Base-by-base conservation (phyloP, 2,797 vertebrate species). In the Dipus sagitta region DNA sequence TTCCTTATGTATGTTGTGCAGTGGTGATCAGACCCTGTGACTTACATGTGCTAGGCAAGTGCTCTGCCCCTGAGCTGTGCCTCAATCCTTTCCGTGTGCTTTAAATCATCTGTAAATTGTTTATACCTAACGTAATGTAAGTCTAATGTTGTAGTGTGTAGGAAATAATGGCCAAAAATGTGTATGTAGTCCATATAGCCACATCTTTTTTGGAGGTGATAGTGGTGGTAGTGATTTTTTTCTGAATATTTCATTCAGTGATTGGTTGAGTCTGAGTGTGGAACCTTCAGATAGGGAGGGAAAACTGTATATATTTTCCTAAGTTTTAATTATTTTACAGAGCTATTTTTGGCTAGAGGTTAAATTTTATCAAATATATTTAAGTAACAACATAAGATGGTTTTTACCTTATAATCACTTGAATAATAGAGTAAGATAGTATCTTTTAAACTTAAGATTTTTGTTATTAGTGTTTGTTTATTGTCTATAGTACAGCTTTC, bases 391-490 rank as follows among this genome's bases (percentile, higher is more conserved):
- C 47, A 52, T 71, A 20, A 42, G 6, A 10, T 26, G 65, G 80
- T 96, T 96, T 93, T 87, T 52, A 72, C 58, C 24, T 34, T 62
- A 24, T 15, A 26, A 28, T 92, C 89, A 83, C 6, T 86, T 75
- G 79, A 85, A 60, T 90, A 84, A 90, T 80, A 88, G n/a, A 93
- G 71, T 80, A 64, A 85, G 38, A 21, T 47, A 42, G 52, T 86
- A 76, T 58, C 54, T 14, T 54, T 10, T 85, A 92, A 84, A 79
- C 78, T 64, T 77, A 60, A 92, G 52, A n/a, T 28, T 96, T 96
- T 90, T 84, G n/a, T 87, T 71, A 58, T 77, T 87, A 28, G 28
- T 83, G 83, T 80, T 89, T 88, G 38, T 83, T 68, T 64, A 47
- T 11, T 84, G 34, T 83, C 26, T 83, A 3, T 32, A 87, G 18